phyloP scores from a whole-genome alignment of 2,797 vertebrate species.

The Falco peregrinus region DNA sequence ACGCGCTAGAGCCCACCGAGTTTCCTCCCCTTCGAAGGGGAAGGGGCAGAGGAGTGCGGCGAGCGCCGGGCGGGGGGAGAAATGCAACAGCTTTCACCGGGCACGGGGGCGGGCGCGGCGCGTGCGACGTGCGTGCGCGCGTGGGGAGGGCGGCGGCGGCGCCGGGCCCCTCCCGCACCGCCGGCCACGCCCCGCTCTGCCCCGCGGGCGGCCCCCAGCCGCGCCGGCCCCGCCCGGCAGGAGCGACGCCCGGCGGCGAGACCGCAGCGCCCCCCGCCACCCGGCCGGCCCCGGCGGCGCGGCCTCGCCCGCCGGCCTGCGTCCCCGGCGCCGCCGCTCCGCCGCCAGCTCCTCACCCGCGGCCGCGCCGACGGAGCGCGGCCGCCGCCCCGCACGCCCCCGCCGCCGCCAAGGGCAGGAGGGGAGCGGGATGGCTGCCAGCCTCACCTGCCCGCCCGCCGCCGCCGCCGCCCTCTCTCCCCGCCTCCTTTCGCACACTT shows the following conservation, averaged over 20 bases:
- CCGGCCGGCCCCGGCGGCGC: not conserved
- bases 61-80: too few relatives aligned
- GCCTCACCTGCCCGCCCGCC: conserved; percentile 3
- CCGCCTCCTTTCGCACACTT: conserved; percentile 18
- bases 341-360: not conserved
- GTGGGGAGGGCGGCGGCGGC: not conserved
- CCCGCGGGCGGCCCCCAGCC: not conserved
- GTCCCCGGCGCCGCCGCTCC: not conserved
- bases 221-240: not conserved
- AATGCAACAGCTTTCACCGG: not conserved
- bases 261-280: not conserved
- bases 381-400: not conserved
- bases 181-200: not conserved
- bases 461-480: conserved; percentile 33
- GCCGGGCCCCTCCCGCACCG: not conserved
- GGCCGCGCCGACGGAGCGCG: not conserved
- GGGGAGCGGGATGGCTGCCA: not conserved
- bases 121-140: not conserved
- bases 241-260: not conserved
- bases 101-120: not conserved
- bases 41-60: too few relatives aligned
- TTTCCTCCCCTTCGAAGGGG: not conserved
- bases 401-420: not conserved
- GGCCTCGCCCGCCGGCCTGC: not conserved
- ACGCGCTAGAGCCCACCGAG: not conserved